Percentiles rank a stretch among this genome's conserved stretches.
Conservation (phyloP, 1,140 invertebrate genomes). For the Zaprionus ornatus region DNA sequence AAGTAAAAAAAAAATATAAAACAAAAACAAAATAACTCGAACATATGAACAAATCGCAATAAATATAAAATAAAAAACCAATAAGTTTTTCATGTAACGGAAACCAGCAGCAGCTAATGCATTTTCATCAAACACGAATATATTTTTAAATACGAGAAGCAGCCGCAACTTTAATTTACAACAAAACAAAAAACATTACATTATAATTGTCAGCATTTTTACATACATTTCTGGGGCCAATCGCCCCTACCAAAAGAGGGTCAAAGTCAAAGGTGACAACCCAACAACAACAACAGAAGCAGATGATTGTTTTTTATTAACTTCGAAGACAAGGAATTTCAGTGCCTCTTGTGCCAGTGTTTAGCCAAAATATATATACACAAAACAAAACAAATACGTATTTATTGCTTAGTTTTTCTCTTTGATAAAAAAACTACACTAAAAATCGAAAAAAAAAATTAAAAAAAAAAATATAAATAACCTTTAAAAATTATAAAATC, state of each 20-base stretch:
- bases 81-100: slow-evolving; percentile 43
- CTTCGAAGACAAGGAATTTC: slow-evolving; percentile 82
- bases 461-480: slow-evolving; percentile 27
- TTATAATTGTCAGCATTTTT: slow-evolving; percentile 76
- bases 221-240: slow-evolving; percentile 43
- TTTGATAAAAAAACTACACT: slow-evolving; percentile 73
- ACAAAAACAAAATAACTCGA: slow-evolving; percentile 53
- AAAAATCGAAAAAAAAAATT: slow-evolving; percentile 49
- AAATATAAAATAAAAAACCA: slow-evolving; percentile 41
- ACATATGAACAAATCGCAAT: slow-evolving; percentile 55
- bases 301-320: slow-evolving; percentile 70
- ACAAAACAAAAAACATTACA: slow-evolving; percentile 59
- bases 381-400: slow-evolving; percentile 78
- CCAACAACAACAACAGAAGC: slow-evolving; percentile 50
- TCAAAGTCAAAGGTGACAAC: slow-evolving; percentile 34
- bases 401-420: slow-evolving; percentile 82
- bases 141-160: slow-evolving; percentile 38
- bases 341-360: slow-evolving; percentile 82
- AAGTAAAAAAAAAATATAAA: slow-evolving; percentile 43
- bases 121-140: slow-evolving; percentile 71
- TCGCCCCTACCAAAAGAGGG: slow-evolving; percentile 40
- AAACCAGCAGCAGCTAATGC: slow-evolving; percentile 67
- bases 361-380: slow-evolving; percentile 82
- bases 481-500: slow-evolving; percentile 18
- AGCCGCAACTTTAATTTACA: slow-evolving; percentile 39